Base-by-base conservation (phyloP, 2,888 invertebrate species). In the Chymomyza procnemis region DNA sequence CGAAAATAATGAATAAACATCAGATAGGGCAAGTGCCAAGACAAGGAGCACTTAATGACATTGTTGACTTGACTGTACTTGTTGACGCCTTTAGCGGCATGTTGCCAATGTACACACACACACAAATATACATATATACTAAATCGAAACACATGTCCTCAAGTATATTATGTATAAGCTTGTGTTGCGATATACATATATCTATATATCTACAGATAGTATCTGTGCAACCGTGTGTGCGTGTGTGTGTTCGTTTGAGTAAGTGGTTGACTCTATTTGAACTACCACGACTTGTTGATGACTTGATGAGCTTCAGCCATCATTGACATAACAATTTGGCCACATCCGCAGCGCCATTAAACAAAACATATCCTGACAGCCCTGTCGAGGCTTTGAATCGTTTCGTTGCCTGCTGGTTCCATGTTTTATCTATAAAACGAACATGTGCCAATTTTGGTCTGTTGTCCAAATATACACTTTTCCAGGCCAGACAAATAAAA, bases 241-340 rank as follows among this genome's bases (percentile, higher is more conserved):
- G 1, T 19, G 22, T 47, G 3, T 22, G 9, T 14, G 21, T 61
- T 18, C 61, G 26, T 26, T 26, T 26, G 26, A 26, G 26, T 26
- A 26, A 26, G 26, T 30, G 50, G 6, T 18, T 12, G 30, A 18
- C 22, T 52, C 63, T 41, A 12, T 41, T 41, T 41, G 34, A 9
- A 41, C 34, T 14, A 12, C 54, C 54, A 9, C 59, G 69, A 55
- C 69, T 59, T 21, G 55, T 26, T 34, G 57, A 12, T 61, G 60
- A 72, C 71, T 72, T 67, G 72, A 72, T 72, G 67, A 71, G 63
- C 71, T 67, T 4, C 58, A 67, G 56, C 41, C 72, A 64, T 67
- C 64, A 67, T 72, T 72, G 71, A 67, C 72, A 64, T 48, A 67
- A 67, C 73, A 72, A 72, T 72, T 72, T 66, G 56, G 66, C 26